Evolutionary conservation across 2,888 invertebrate genomes (phyloP).

Genomic region (Phengaris alcon): DNA sequence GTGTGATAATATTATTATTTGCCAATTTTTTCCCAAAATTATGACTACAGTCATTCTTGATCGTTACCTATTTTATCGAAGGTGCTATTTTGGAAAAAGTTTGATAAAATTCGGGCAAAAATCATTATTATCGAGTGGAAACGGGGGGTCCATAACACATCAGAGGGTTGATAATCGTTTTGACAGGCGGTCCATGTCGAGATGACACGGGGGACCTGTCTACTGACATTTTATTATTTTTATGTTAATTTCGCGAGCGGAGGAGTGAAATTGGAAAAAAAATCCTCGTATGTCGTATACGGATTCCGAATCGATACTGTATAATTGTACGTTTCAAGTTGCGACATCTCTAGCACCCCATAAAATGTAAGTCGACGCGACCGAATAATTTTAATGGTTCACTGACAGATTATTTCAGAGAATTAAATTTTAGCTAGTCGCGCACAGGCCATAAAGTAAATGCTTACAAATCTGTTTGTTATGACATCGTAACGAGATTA

Average conservation of each 20-base stretch:
- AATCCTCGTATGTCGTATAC: slow-evolving; percentile 35
- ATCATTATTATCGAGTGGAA: slow-evolving; percentile 45
- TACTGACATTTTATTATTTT: slow-evolving; percentile 69
- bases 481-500: slow-evolving; percentile 79
- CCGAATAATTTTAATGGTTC: slow-evolving; percentile 74
- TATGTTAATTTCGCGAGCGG: slow-evolving; percentile 62
- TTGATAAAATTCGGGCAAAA: background rate
- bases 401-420: slow-evolving; percentile 78
- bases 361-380: slow-evolving; percentile 57
- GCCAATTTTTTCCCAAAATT: too few species aligned
- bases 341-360: slow-evolving; percentile 42
- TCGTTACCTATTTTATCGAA: too few species aligned
- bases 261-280: slow-evolving; percentile 49
- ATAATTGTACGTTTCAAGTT: slow-evolving; percentile 35
- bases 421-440: slow-evolving; percentile 79
- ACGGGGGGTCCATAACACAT: slow-evolving; percentile 45
- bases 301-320: slow-evolving; percentile 31
- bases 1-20: too few species aligned
- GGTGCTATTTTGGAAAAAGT: background rate
- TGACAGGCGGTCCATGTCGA: slow-evolving; percentile 54
- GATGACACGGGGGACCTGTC: slow-evolving; percentile 55
- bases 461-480: slow-evolving; percentile 80
- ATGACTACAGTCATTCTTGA: too few species aligned
- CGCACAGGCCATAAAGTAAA: slow-evolving; percentile 77
- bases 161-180: slow-evolving; percentile 55